Evolutionary conservation across 2,888 invertebrate species (phyloP).

Genomic region (Acronicta aceris): DNA sequence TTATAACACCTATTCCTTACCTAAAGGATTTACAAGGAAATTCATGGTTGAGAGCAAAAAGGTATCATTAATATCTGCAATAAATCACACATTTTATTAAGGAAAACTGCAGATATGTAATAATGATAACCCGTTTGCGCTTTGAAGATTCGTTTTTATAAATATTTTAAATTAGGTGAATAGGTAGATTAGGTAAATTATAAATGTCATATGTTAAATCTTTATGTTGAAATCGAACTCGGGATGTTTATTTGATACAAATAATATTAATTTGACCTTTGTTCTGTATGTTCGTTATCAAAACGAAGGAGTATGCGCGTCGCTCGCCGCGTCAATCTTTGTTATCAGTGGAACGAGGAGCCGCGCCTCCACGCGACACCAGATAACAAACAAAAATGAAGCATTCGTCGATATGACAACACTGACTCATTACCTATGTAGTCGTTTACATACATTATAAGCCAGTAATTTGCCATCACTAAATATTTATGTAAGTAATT

Average conservation of each 20-base stretch:
- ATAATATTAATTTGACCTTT: constrained; percentile 46
- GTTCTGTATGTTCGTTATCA: constrained; percentile 41
- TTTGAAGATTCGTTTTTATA: constrained; percentile 6
- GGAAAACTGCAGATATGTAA: constrained; percentile 16
- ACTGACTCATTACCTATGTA: constrained; percentile 40
- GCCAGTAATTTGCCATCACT: constrained; percentile 12
- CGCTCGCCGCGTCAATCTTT: constrained; percentile 43
- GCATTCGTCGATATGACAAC: constrained; percentile 30
- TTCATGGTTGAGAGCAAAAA: neutral
- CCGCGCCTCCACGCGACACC: constrained; percentile 60
- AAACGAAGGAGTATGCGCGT: constrained; percentile 39
- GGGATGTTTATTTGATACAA: constrained; percentile 30
- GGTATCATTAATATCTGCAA: neutral
- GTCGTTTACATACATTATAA: constrained; percentile 2
- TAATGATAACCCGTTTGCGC: constrained; percentile 1
- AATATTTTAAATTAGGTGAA: neutral
- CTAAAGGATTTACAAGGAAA: no score
- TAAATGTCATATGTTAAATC: constrained; percentile 9
- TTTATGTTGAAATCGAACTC: constrained; percentile 10
- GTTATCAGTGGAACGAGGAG: constrained; percentile 56
- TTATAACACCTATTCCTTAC: no score
- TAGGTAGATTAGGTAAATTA: constrained; percentile 9
- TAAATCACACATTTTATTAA: neutral
- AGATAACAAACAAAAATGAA: constrained; percentile 37
- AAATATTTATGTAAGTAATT: neutral